Base-by-base conservation (phyloP, 2,797 vertebrate species). In the Enteromius fasciolatus region DNA sequence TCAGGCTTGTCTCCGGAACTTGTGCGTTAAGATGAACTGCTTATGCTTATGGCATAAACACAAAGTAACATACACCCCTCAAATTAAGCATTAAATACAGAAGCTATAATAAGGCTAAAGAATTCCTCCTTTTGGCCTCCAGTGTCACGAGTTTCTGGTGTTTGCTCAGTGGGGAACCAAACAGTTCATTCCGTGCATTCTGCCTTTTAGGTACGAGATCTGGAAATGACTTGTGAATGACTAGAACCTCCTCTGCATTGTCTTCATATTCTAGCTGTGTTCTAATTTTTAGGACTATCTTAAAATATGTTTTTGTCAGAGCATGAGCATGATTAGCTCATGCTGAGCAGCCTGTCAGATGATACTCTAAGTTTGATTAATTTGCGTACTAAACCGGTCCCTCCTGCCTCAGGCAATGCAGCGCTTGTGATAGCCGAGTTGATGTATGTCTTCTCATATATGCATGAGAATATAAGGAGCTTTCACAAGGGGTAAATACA, bases 181-280 rank as follows among this genome's bases (percentile, higher is more conserved):
- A 36, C 48, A 5, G 48, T 68, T 79, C 25, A 76, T 82, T 82
- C 64, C 64, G 46, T 57, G 74, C 73, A 69, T 76, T 82, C 64
- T 76, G 50, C 63, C 70, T 66, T 61, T 59, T 36, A 68, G 73
- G 50, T 54, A 44, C 46, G 73, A 76, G 81, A 68, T 76, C 11
- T 68, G 63, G 63, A 68, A 82, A 48, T 66, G 33, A 82, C 70
- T 44, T 44, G 80, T 57, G 15, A 82, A 82, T 82, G 46, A 82
- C 46, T 57, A 12, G 8, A 66, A 12, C 59, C 15, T 81, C 31
- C 18, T 11, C 36, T 41, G 41, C 36, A 31, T 28, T 31, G 36
- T 57, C 25, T 66, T 52, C 77, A 75, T 57, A 76, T 57, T 75
- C 41, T 67, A 54, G 72, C 9, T 33, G 46, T 68, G 33, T 68